Percentiles rank a stretch among this genome's conserved stretches.
These are phyloP conservation scores for Metellina segmentata DNA, from an alignment of 2,888 invertebrate species.

Conservation along the genomic window DNA sequence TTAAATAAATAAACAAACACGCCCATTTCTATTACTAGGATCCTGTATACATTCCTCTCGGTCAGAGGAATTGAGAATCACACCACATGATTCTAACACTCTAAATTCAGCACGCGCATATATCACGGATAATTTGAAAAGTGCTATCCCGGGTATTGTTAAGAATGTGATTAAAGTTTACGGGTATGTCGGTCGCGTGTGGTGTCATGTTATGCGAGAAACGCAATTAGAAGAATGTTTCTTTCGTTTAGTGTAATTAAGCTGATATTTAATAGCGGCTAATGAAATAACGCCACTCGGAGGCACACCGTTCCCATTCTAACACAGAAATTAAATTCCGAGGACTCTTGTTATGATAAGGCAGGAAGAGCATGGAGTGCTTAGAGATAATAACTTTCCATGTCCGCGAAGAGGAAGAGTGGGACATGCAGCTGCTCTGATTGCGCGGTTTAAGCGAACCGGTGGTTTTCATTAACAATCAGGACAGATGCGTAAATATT, in stretches of 20 bases:
- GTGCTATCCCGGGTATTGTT: not conserved
- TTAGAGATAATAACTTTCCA: not conserved
- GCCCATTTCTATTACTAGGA: too few species aligned
- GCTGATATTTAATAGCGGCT: constrained; percentile 33
- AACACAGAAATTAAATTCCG: constrained; percentile 7
- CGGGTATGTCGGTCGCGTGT: not conserved
- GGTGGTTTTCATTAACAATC: not conserved
- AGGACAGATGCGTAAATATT: too few species aligned
- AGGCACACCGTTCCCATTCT: not conserved
- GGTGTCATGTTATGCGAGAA: not conserved
- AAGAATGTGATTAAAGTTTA: constrained; percentile 32
- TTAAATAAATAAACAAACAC: too few species aligned
- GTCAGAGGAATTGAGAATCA: too few species aligned
- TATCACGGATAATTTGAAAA: not conserved
- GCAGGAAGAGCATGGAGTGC: not conserved
- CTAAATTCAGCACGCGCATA: not conserved
- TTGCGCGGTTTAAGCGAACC: not conserved
- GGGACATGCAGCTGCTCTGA: not conserved
- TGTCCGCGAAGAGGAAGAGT: not conserved
- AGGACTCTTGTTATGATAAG: constrained; percentile 22
- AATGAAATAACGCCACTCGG: constrained; percentile 11
- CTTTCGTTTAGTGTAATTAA: constrained; percentile 5
- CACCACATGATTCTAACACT: too few species aligned
- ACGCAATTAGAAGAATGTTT: constrained; percentile 47
- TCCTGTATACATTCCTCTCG: too few species aligned